A percentile compares a stretch with the other conserved stretches of the same genome.
Conservation (phyloP, 2,113 vertebrate genomes). For the Tragelaphus buxtoni region DNA sequence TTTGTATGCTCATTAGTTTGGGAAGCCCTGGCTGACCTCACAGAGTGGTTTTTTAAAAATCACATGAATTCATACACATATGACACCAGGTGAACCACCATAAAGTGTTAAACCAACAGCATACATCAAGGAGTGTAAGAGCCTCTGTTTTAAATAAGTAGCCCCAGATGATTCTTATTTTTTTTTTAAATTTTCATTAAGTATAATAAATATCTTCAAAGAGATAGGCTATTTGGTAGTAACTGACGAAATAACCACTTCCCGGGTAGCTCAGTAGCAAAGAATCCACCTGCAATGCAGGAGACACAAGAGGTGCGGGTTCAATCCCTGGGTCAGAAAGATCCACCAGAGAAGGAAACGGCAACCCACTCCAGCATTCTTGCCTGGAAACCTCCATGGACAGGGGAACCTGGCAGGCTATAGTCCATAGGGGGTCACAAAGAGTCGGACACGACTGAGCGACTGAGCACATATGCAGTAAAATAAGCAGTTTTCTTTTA, state of each 20-base stretch:
- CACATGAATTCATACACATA: fast-evolving
- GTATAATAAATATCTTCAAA: neutral
- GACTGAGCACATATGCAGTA: neutral
- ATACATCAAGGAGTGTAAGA: fast-evolving
- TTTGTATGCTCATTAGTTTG: neutral
- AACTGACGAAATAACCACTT: neutral
- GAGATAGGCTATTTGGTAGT: neutral
- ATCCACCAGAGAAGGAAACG: neutral
- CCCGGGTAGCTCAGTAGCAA: neutral
- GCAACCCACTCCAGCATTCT: neutral
- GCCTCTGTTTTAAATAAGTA: neutral
- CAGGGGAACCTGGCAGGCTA: neutral
- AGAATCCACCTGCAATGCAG: neutral
- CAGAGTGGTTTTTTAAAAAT: neutral
- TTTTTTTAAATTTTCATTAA: neutral
- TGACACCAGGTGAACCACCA: fast-evolving
- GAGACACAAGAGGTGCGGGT: neutral
- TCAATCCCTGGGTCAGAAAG: neutral
- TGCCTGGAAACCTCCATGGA: neutral
- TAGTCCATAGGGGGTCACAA: neutral
- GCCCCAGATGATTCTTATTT: neutral
- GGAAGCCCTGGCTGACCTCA: neutral
- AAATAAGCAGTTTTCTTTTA: neutral
- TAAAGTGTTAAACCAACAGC: neutral
- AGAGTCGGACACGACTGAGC: neutral